Conservation (phyloP, 2,113 vertebrate genomes). For the Heterotis niloticus region DNA sequence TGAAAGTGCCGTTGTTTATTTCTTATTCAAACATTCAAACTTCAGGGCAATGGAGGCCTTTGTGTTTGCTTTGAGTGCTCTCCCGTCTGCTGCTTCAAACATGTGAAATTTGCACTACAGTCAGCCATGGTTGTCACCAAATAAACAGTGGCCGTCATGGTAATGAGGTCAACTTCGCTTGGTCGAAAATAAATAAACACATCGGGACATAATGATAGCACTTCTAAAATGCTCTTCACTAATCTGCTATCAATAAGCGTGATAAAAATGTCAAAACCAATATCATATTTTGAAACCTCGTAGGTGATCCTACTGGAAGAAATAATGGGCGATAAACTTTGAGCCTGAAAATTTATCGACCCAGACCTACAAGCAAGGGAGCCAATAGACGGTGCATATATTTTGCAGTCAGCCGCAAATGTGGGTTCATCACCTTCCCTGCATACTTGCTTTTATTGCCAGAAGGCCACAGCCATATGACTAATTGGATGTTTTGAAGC, state of each 20-base stretch:
- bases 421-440: not conserved
- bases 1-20: not conserved
- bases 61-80: not conserved
- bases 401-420: no score
- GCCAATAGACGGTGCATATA: not conserved
- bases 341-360: not conserved
- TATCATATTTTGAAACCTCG: not conserved
- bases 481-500: conserved; percentile 13
- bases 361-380: not conserved
- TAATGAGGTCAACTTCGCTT: conserved; percentile 11
- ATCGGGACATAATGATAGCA: conserved; percentile 3
- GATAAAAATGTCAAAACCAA: not conserved
- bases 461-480: conserved; percentile 14
- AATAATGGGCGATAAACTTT: not conserved
- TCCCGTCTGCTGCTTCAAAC: conserved; percentile 5
- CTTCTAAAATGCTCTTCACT: conserved; percentile 1
- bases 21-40: conserved; percentile 7
- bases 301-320: not conserved
- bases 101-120: conserved; percentile 11
- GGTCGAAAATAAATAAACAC: conserved; percentile 10
- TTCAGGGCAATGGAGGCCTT: conserved; percentile 15
- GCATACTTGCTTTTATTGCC: not conserved
- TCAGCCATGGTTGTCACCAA: not conserved
- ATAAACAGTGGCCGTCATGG: conserved; percentile 2
- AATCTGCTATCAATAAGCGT: conserved; percentile 19